Evolutionary conservation across 92 coral and sea anemone genomes (phyloP), one percentile per base, ranked within the genome.

Genomic region (Epizoanthus rinbou): DNA sequence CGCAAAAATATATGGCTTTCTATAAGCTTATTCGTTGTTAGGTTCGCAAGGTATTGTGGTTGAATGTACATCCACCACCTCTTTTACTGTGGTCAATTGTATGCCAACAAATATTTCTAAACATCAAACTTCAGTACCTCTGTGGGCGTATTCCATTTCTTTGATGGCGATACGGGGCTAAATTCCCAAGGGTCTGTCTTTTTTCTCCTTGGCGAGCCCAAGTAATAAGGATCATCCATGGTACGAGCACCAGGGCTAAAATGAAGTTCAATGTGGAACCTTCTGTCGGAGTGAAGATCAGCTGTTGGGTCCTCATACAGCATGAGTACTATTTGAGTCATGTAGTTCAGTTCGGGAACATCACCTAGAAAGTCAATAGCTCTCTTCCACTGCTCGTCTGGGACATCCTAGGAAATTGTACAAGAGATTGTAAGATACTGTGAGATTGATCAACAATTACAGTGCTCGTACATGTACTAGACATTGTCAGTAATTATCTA

Each of bases 301-400:
- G 98, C 99, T 17, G 88, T 92, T 0, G 99, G 99, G 81, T 96
- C 99, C 75, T 96, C 99, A 73, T 93, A 96, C 76, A 96, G 81
- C 99, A 96, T 90, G 8, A 96, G 78, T 63, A 96, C 95, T 11
- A 94, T 87, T 80, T 96, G 99, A 3, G 99, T 96, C 98, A 96
- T 93, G 89, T 96, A 96, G 92, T 93, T 93, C 74, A 96, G 86
- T 85, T 96, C 99, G 0, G 99, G 94, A 1, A 96, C 91, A 64
- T 91, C 92, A 21, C 89, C 66, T 8, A 96, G 87, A 75, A 88
- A 96, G 22, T 90, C 94, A 39, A 92, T 88, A 0, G 99, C 97
- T 71, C 95, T 91, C 69, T 86, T 91, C 99, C 99, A 96, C 79
- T 90, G 97, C 28, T 79, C 91, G 69, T 96, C 94, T 8, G 85